Evolutionary conservation across 2,888 invertebrate species (phyloP), one percentile per base, ranked within the genome.

Genomic region (Caenorhabditis sp.): DNA sequence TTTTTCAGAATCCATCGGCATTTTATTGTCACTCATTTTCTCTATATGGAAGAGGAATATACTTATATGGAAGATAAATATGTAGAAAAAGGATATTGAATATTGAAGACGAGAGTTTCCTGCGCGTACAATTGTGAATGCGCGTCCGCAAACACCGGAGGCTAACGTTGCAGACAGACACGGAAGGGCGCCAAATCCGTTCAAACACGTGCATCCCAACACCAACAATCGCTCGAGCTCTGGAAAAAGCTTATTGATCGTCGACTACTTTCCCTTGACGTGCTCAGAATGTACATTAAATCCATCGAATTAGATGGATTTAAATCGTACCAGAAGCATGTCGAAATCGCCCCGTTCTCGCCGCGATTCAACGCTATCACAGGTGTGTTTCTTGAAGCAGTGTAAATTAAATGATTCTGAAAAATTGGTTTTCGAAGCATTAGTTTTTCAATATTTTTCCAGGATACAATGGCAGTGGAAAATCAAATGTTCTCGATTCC

Each of bases 311-410:
- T 99, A 64, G 98, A 99, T 92, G 99, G 99, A 59, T 99, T 99
- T 92, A 99, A 99, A 93, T 98, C 98, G 0, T 99, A 99, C 91
- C 97, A 97, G 0, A 95, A 95, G 88, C 94, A 96, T 93, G 99
- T 98, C 91, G 99, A 98, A 4, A 98, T 99, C 73, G 98, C 98
- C 16, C 99, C 80, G 22, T 79, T 79, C 28, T 79, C 79, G 7
- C 54, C 64, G 16, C 79, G 56, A 22, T 61, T 68, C 61, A 69
- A 77, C 35, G 69, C 72, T 1, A 70, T 68, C 59, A 72, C 79
- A 38, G 79, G 79, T 68, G 6, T 1, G 58, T 75, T 14, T 8
- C 6, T 6, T 51, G 28, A 7, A 31, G 7, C 5, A 6, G 7
- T 31, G 4, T n/a, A n/a, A n/a, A n/a, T n/a, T n/a, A n/a, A n/a